phyloP scores from a whole-genome alignment of 2,797 vertebrate species.

The Cichlasoma orientale region DNA sequence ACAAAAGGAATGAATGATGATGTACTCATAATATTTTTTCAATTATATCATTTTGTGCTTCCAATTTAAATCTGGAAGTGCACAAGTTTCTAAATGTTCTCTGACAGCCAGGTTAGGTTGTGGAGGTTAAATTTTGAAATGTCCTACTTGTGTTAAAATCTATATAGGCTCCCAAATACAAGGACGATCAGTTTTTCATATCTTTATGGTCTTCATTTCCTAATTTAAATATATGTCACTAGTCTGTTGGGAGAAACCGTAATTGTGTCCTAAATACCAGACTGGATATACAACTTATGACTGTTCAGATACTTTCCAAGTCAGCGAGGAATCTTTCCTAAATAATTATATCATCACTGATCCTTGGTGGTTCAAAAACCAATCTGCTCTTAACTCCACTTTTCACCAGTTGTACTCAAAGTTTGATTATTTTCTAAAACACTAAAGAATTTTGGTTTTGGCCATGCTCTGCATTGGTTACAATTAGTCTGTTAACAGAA shows the following conservation, averaged over 20 bases:
- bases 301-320: too few relatives aligned
- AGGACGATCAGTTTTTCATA: background rate
- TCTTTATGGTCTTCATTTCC: background rate
- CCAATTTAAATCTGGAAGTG: background rate
- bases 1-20: background rate
- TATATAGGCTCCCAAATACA: background rate
- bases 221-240: background rate
- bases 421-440: background rate
- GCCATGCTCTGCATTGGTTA: background rate
- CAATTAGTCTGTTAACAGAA: background rate
- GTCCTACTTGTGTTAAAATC: background rate
- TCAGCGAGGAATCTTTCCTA: too few relatives aligned
- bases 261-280: background rate
- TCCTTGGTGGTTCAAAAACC: background rate
- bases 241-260: background rate
- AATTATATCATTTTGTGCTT: background rate
- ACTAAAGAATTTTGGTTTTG: background rate
- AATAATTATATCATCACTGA: too few relatives aligned
- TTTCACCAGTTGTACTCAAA: background rate
- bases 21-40: background rate
- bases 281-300: too few relatives aligned
- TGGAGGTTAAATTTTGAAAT: fast-evolving
- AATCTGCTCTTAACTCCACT: background rate
- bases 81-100: background rate
- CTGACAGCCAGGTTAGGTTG: background rate